Percentiles rank a stretch among this genome's conserved stretches.
These are phyloP conservation scores for Scleropages formosus DNA, from an alignment of 2,797 vertebrate species.

Conservation along the genomic window DNA sequence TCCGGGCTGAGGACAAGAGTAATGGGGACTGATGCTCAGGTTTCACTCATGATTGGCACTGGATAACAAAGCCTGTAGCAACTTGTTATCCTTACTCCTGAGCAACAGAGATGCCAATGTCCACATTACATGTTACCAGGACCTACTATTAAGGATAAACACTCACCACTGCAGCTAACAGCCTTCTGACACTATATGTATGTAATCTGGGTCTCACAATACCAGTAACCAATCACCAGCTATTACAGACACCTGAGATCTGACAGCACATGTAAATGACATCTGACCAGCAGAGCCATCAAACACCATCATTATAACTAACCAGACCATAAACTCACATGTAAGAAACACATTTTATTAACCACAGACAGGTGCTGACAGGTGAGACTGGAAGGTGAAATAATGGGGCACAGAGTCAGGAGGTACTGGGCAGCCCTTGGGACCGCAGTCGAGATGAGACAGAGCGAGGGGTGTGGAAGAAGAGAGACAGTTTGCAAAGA, in stretches of 20 bases:
- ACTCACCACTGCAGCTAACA: background rate
- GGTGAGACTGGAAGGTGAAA: background rate
- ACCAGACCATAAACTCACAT: too few relatives aligned
- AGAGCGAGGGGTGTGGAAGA: background rate
- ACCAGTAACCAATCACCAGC: background rate
- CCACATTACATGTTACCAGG: slow-evolving; percentile 2
- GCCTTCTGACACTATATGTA: background rate
- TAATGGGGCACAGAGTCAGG: background rate
- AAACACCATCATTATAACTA: too few relatives aligned
- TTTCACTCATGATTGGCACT: background rate
- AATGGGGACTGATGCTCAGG: background rate
- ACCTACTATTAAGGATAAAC: background rate
- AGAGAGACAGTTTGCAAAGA: background rate
- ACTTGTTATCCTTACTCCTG: background rate
- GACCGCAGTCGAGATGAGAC: background rate
- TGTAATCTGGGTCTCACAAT: background rate
- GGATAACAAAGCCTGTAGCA: background rate
- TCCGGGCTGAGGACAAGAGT: background rate
- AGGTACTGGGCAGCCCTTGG: background rate
- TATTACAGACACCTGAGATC: background rate
- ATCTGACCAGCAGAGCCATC: too few relatives aligned
- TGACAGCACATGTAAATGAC: too few relatives aligned
- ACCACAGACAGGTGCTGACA: background rate
- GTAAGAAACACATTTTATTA: slow-evolving; percentile 12
- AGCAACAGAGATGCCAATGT: background rate